Evolutionary conservation across 2,797 vertebrate genomes (phyloP).

Genomic region (Mionectes olivaceus): DNA sequence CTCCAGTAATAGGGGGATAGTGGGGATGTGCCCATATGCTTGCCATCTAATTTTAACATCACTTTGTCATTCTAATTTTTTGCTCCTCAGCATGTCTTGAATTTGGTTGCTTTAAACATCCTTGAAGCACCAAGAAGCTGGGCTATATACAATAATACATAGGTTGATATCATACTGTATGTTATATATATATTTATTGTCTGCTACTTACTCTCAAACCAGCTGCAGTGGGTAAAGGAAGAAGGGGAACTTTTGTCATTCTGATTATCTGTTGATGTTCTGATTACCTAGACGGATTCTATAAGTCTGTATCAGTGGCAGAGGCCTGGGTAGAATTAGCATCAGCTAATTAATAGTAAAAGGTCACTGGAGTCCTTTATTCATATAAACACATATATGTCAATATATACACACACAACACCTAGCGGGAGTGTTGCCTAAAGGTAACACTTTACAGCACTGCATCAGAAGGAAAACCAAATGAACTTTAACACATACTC

Average conservation of each 20-base stretch:
- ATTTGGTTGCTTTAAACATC: neutral
- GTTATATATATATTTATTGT: neutral
- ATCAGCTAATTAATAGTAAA: neutral
- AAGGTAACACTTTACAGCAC: neutral
- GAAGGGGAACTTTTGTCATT: neutral
- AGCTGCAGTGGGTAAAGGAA: neutral
- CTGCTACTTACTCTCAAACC: neutral
- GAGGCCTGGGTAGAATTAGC: neutral
- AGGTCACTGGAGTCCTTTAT: neutral
- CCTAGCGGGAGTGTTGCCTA: neutral
- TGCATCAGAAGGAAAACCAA: neutral
- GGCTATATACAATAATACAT: neutral
- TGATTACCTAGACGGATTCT: neutral
- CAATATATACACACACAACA: rapidly evolving
- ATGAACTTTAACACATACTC: neutral
- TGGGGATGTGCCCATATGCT: no score
- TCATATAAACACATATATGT: neutral
- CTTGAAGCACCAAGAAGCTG: neutral
- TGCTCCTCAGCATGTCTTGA: neutral
- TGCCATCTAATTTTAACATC: neutral
- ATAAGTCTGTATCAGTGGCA: neutral
- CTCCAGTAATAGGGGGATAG: neutral
- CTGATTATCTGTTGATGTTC: neutral
- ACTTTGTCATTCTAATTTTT: neutral
- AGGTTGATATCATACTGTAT: neutral